phyloP scores from a whole-genome alignment of 2,888 invertebrate genomes.

The Troides aeacus region DNA sequence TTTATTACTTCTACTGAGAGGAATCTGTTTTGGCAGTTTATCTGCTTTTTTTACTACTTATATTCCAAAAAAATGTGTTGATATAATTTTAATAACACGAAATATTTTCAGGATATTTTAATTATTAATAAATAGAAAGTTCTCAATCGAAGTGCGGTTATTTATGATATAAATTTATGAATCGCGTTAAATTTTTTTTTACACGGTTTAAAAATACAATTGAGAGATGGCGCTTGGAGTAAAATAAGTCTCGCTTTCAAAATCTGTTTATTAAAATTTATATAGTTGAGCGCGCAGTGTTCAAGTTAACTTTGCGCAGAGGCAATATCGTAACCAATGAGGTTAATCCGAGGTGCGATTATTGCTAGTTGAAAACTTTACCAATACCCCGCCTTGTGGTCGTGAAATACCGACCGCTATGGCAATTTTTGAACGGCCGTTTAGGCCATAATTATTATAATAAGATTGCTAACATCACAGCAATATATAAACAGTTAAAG shows the following conservation, averaged over 20 bases:
- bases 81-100: no score
- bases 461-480: no score
- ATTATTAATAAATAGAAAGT: no score
- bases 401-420: conserved; percentile 91
- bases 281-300: neutral
- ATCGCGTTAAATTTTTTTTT: neutral
- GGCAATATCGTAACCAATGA: conserved; percentile 93
- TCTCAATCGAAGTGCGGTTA: no score
- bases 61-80: no score
- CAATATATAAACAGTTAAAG: no score
- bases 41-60: no score
- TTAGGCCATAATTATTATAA: conserved; percentile 53
- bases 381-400: conserved; percentile 94
- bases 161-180: no score
- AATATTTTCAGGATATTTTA: no score
- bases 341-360: conserved; percentile 88
- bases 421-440: conserved; percentile 91
- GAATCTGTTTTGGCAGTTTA: no score
- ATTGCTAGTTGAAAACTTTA: conserved; percentile 97
- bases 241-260: conserved; percentile 1
- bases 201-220: neutral
- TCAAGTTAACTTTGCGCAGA: conserved; percentile 88
- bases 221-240: conserved; percentile 17
- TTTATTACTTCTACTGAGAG: no score
- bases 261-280: neutral